phyloP scores from a whole-genome alignment of 2,888 invertebrate genomes.

The Horisme vitalbata region DNA sequence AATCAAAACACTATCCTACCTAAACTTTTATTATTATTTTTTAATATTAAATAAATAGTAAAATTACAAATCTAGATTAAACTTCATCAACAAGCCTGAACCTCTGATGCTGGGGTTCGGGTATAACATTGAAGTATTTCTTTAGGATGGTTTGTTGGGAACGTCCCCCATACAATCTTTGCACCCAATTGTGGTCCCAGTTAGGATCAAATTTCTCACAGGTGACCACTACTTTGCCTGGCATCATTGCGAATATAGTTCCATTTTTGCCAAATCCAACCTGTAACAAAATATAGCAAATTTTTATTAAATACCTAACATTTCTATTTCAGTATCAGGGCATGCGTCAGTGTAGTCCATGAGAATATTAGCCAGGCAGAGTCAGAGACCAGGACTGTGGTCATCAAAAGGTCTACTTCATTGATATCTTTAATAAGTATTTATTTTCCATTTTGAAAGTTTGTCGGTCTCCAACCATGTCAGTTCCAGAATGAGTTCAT shows the following conservation, averaged over 20 bases:
- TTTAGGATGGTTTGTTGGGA: conserved; percentile 88
- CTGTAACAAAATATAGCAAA: too few species aligned
- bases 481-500: too few species aligned
- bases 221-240: conserved; percentile 90
- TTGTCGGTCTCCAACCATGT: too few species aligned
- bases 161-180: conserved; percentile 84
- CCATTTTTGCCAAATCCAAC: conserved; percentile 92
- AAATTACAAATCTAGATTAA: conserved; percentile 55
- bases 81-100: conserved; percentile 90
- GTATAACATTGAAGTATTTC: conserved; percentile 93
- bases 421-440: too few species aligned
- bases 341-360: too few species aligned
- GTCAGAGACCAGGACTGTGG: too few species aligned
- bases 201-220: conserved; percentile 91
- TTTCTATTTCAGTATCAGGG: too few species aligned
- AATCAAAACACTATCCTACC: conserved; percentile 1
- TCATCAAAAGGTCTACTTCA: too few species aligned
- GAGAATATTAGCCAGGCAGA: too few species aligned
- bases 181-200: conserved; percentile 90
- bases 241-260: conserved; percentile 90
- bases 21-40: conserved; percentile 12
- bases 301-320: too few species aligned
- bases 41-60: conserved; percentile 1
- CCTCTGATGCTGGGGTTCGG: conserved; percentile 88
- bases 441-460: too few species aligned